These are phyloP conservation scores for Ariolimax columbianus DNA, from an alignment of 2,888 invertebrate species.

Conservation along the genomic window DNA sequence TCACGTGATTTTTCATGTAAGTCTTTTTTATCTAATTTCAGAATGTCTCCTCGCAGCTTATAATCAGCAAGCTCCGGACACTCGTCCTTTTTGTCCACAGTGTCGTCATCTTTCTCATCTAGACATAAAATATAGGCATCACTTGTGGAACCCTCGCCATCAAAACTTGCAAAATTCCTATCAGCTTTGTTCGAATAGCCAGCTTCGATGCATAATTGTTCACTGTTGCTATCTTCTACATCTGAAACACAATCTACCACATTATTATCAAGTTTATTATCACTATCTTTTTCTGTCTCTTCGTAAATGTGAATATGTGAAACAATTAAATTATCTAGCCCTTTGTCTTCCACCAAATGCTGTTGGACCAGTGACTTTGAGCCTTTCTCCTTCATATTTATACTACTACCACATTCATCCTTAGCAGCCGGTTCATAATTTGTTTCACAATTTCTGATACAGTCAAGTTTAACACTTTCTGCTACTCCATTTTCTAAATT, in stretches of 20 bases:
- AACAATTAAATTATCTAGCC: not conserved
- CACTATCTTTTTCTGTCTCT: not conserved
- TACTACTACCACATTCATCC: not conserved
- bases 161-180: not conserved
- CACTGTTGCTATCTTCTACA: not conserved
- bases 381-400: not conserved
- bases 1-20: not conserved
- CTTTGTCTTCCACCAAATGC: not conserved
- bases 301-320: not conserved
- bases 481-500: conserved; percentile 20
- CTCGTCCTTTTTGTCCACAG: not conserved
- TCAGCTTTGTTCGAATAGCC: not conserved
- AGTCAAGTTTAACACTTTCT: not conserved
- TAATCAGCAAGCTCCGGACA: not conserved
- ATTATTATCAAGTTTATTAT: not conserved
- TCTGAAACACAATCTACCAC: not conserved
- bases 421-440: too few relatives aligned
- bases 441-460: not conserved
- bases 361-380: not conserved
- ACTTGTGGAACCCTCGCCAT: not conserved
- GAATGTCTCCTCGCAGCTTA: not conserved
- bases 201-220: too few relatives aligned
- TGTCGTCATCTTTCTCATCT: not conserved
- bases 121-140: not conserved
- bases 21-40: not conserved